A percentile compares a stretch with the other conserved stretches of the same genome.
Evolutionary conservation across 2,113 vertebrate species (phyloP).

Genomic region (Blennius ocellaris): DNA sequence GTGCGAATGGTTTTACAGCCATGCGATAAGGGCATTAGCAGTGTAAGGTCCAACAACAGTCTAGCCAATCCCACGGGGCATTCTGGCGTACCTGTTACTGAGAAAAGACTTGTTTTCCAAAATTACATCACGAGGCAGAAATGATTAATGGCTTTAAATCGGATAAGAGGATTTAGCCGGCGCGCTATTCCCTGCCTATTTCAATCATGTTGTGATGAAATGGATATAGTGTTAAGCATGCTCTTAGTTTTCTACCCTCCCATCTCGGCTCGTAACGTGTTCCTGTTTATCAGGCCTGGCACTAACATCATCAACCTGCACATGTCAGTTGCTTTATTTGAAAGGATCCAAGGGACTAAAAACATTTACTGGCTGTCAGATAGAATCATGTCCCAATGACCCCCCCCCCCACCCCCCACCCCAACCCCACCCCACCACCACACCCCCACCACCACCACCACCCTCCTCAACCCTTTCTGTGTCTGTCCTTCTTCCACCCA

Average conservation of each 20-base stretch:
- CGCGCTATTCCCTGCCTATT: slow-evolving; percentile 63
- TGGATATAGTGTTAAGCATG: slow-evolving; percentile 72
- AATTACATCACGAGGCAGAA: slow-evolving; percentile 73
- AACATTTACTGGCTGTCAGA: slow-evolving; percentile 59
- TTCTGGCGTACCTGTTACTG: slow-evolving; percentile 66
- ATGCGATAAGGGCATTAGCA: slow-evolving; percentile 44
- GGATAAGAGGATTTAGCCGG: slow-evolving; percentile 72
- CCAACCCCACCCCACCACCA: slow-evolving; percentile 7
- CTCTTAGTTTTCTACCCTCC: slow-evolving; percentile 40
- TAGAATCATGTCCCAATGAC: slow-evolving; percentile 42
- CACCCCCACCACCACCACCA: background rate
- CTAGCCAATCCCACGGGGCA: slow-evolving; percentile 29
- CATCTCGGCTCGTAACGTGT: background rate
- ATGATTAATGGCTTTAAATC: slow-evolving; percentile 78
- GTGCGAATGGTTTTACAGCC: slow-evolving; percentile 65
- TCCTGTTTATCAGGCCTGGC: slow-evolving; percentile 33
- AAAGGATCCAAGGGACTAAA: slow-evolving; percentile 56
- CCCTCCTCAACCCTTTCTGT: slow-evolving; percentile 10
- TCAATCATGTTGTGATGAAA: slow-evolving; percentile 75
- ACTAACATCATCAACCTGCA: slow-evolving; percentile 32
- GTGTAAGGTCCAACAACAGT: slow-evolving; percentile 53
- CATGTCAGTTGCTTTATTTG: slow-evolving; percentile 48
- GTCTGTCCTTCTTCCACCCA: slow-evolving; percentile 40
- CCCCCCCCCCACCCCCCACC: slow-evolving; percentile 5
- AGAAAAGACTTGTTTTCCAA: slow-evolving; percentile 66